Base-by-base conservation (phyloP, 2,113 vertebrate genomes). In the Vulpes lagopus region DNA sequence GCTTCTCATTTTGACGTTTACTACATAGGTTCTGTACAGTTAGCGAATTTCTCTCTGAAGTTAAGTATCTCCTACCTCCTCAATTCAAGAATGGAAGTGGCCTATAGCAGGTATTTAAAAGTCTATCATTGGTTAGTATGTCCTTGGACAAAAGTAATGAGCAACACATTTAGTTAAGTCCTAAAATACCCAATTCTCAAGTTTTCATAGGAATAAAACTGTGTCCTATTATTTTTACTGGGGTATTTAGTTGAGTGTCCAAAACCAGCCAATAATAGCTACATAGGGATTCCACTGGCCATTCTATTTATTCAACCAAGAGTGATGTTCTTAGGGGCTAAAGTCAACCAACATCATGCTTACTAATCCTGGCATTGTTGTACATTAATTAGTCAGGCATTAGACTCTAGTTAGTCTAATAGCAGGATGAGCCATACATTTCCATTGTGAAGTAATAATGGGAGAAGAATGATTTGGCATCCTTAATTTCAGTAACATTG, bases 181-280 rank as follows among this genome's bases (percentile, higher is more conserved):
- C 43, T 89, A 89, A 82, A 89, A 69, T 55, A 53, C 15, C 27
- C 35, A 86, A 25, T 89, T 98, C 43, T 95, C 38, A 2, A 92
- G n/a, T 9, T 20, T 80, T 1, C 65, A 27, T 32, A 55, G 51
- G 15, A 89, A 10, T 62, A 27, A 80, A 91, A 78, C 17, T 57
- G 65, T 32, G 3, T 76, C 51, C 15, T 95, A 38, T 74, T 35
- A 59, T 38, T 11, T 23, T 74, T 76, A 84, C 30, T 53, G 25
- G 19, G 57, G n/a, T n/a, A 27, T 81, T 4, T 49, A n/a, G 8
- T 64, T 95, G 59, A 91, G 83, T 73, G 55, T 82, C 65, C n/a
- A 89, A 35, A 80, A 84, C 64, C 30, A 78, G 15, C 11, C 27
- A 10, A 82, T 10, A 35, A 86, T 51, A 62, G 83, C 89, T 79